Evolutionary conservation across 2,113 vertebrate genomes (phyloP).

Genomic region (Motacilla alba): DNA sequence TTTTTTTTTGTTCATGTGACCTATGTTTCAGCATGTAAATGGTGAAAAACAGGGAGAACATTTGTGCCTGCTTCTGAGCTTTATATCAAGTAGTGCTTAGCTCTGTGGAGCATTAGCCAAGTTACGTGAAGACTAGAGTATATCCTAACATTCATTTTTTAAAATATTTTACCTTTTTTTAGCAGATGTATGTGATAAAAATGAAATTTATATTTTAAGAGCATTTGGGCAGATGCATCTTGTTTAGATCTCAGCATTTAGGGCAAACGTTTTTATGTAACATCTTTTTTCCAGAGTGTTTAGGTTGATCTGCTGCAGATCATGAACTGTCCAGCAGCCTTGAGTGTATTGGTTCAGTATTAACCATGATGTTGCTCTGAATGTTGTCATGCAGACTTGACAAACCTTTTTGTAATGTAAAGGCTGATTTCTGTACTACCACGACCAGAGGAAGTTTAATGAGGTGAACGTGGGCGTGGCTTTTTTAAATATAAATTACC

Average conservation of each 20-base stretch:
- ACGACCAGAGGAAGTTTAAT: conserved; percentile 84
- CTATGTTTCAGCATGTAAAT: conserved; percentile 69
- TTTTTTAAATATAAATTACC: conserved; percentile 73
- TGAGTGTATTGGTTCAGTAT: conserved; percentile 58
- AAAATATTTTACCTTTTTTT: conserved; percentile 52
- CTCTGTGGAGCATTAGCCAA: conserved; percentile 57
- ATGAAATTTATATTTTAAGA: conserved; percentile 69
- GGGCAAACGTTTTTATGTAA: conserved; percentile 25
- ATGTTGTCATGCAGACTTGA: conserved; percentile 60
- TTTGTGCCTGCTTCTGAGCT: conserved; percentile 68
- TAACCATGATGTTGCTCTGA: conserved; percentile 72
- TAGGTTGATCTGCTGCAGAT: conserved; percentile 31
- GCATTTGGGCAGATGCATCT: conserved; percentile 49
- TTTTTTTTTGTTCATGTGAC: conserved; percentile 55
- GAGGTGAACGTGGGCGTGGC: conserved; percentile 88
- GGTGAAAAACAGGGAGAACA: conserved; percentile 67
- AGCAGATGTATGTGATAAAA: conserved; percentile 62
- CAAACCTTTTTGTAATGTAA: conserved; percentile 72
- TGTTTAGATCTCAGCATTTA: conserved; percentile 50
- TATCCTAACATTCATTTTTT: conserved; percentile 56
- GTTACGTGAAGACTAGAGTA: conserved; percentile 59
- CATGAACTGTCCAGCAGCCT: conserved; percentile 56
- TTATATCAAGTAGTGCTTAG: conserved; percentile 59
- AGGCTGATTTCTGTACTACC: conserved; percentile 59
- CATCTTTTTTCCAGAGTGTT: not conserved